Evolutionary conservation across 2,888 invertebrate genomes (phyloP).

Genomic region (Cheilosia vernalis): DNA sequence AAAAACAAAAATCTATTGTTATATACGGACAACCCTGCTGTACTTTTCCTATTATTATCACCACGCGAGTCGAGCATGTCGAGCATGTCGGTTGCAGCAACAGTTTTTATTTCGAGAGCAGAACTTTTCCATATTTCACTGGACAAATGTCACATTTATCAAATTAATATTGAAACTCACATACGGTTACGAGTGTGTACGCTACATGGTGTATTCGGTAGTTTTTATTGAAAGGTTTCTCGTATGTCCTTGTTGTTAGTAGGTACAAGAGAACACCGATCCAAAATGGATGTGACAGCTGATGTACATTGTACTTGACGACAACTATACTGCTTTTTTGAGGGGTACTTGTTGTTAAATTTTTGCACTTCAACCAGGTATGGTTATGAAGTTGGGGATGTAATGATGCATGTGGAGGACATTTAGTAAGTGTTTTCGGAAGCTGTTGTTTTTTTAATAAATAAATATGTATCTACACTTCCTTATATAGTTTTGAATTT

Average conservation of each 20-base stretch:
- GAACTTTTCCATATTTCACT: slow-evolving; percentile 19
- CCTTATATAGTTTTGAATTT: too few relatives aligned
- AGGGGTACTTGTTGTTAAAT: slow-evolving; percentile 8
- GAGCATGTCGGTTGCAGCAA: slow-evolving; percentile 10
- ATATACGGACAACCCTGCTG: slow-evolving; percentile 3
- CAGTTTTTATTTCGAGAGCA: slow-evolving; percentile 24
- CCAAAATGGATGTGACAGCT: slow-evolving; percentile 16
- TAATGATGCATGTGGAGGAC: too few relatives aligned
- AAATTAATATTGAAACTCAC: slow-evolving; percentile 23
- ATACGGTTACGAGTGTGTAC: slow-evolving; percentile 3
- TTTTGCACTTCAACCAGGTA: background rate
- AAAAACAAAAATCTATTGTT: slow-evolving; percentile 27
- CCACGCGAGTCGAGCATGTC: background rate
- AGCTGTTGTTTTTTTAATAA: too few relatives aligned
- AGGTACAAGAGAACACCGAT: background rate
- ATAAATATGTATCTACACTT: too few relatives aligned
- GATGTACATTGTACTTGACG: slow-evolving; percentile 8
- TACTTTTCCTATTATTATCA: slow-evolving; percentile 19
- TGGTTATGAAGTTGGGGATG: background rate
- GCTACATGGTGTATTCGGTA: background rate
- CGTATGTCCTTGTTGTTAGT: background rate
- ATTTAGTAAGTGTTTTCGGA: too few relatives aligned
- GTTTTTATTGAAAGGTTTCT: slow-evolving; percentile 28
- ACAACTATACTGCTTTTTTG: background rate
- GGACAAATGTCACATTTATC: slow-evolving; percentile 45